Conservation (phyloP, 2,113 vertebrate species). For the Campylomormyrus tamandua region DNA sequence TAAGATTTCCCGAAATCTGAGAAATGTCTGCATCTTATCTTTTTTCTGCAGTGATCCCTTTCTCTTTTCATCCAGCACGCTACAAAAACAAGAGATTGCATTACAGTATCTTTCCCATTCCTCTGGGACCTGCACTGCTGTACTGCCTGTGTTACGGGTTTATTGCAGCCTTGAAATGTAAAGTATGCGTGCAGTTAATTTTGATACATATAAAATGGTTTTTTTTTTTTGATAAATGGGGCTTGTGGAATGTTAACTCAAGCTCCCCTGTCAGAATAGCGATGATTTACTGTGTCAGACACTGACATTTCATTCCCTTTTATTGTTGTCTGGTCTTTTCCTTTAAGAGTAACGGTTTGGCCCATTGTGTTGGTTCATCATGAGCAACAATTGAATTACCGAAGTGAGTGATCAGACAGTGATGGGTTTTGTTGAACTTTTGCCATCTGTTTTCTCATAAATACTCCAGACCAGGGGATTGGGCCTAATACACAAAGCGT, state of each 20-base stretch:
- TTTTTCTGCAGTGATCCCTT: neutral
- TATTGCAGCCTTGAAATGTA: neutral
- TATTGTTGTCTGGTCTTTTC: neutral
- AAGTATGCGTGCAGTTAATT: constrained; percentile 46
- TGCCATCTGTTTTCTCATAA: constrained; percentile 2
- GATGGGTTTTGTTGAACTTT: neutral
- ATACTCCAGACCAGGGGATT: neutral
- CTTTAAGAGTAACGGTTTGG: neutral
- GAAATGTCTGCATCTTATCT: neutral
- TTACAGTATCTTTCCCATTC: neutral
- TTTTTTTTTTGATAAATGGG: constrained; percentile 32
- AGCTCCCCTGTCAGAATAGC: constrained; percentile 11
- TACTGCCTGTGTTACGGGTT: neutral
- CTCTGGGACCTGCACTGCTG: neutral
- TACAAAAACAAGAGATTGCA: neutral
- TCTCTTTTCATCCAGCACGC: neutral
- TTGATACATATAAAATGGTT: constrained; percentile 29
- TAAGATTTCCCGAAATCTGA: constrained; percentile 1
- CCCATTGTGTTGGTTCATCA: neutral
- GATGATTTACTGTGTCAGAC: constrained; percentile 25
- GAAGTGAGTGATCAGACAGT: neutral
- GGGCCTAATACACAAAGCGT: neutral
- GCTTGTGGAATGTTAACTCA: constrained; percentile 31
- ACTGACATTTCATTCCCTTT: neutral
- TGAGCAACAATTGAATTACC: neutral